Percentiles rank a stretch among this genome's conserved stretches.
Conservation (phyloP, 2,797 vertebrate species). For the Chelonia mydas region DNA sequence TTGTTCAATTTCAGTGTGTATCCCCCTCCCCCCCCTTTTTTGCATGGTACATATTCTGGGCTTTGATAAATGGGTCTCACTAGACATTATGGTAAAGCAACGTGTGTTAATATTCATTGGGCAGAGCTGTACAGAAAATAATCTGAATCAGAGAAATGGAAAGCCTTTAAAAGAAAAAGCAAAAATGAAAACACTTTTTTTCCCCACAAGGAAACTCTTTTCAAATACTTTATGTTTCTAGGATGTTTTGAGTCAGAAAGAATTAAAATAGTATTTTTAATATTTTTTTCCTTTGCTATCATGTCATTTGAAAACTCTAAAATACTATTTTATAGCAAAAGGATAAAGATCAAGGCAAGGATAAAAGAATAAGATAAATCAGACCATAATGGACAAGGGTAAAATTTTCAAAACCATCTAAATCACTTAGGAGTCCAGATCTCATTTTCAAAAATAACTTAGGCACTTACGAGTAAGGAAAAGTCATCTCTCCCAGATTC, state of each 20-base stretch:
- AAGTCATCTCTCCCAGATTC: neutral
- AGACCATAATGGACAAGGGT: accelerated
- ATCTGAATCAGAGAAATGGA: slow-evolving; percentile 58
- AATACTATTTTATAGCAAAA: neutral
- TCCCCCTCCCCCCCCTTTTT: slow-evolving; percentile 34
- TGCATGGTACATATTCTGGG: slow-evolving; percentile 49
- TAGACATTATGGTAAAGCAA: slow-evolving; percentile 70
- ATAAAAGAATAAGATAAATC: accelerated
- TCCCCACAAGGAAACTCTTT: slow-evolving; percentile 9
- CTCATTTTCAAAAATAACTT: neutral
- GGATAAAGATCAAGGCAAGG: accelerated
- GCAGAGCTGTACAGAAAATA: slow-evolving; percentile 72
- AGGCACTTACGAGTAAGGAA: neutral
- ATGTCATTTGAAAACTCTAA: neutral
- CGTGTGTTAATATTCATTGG: slow-evolving; percentile 74
- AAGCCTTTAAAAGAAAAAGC: slow-evolving; percentile 47
- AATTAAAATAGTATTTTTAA: neutral
- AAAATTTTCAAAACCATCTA: accelerated
- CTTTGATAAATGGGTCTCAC: slow-evolving; percentile 74
- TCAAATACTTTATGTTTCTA: slow-evolving; percentile 21
- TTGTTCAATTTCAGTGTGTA: slow-evolving; percentile 50
- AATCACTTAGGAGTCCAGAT: neutral
- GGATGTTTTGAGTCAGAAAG: neutral
- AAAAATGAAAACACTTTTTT: neutral
- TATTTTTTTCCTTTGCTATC: neutral